Percentiles rank a stretch among this genome's conserved stretches.
Evolutionary conservation across 1,140 invertebrate genomes (phyloP).

Genomic region (Cepaea nemoralis): DNA sequence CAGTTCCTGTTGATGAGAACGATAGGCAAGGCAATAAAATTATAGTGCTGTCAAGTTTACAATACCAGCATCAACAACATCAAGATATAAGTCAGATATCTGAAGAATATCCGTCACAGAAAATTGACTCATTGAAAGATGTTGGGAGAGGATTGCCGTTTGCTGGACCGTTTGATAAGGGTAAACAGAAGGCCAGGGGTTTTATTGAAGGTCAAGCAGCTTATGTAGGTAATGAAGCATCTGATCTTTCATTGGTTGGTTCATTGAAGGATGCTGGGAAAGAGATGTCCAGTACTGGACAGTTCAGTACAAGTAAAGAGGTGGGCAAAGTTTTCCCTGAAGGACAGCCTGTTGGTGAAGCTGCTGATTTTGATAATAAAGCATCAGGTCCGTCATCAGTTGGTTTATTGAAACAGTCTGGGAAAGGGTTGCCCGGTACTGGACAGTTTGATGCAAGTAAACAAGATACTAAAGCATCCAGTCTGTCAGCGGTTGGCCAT

Average conservation of each 20-base stretch:
- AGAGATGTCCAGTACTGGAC: not conserved
- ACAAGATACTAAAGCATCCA: too few relatives aligned
- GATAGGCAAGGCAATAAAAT: too few relatives aligned
- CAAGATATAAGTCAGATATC: too few relatives aligned
- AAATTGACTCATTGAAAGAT: not conserved
- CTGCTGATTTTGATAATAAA: not conserved
- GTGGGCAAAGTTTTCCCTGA: not conserved
- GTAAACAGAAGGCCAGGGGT: not conserved
- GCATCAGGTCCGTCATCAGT: not conserved
- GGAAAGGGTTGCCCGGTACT: not conserved
- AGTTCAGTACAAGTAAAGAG: not conserved
- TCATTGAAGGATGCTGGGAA: not conserved
- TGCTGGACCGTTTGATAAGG: not conserved
- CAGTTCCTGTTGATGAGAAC: too few relatives aligned
- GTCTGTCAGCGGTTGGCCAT: not conserved
- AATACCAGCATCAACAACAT: too few relatives aligned
- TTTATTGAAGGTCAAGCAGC: not conserved
- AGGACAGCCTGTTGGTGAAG: not conserved
- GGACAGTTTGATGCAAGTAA: not conserved
- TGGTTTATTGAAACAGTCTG: not conserved
- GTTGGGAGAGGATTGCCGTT: not conserved
- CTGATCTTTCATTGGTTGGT: not conserved
- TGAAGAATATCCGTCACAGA: not conserved
- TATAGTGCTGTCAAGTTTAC: too few relatives aligned
- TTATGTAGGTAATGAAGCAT: not conserved